Evolutionary conservation across 2,888 invertebrate species (phyloP).

Genomic region (Morpho achilles): DNA sequence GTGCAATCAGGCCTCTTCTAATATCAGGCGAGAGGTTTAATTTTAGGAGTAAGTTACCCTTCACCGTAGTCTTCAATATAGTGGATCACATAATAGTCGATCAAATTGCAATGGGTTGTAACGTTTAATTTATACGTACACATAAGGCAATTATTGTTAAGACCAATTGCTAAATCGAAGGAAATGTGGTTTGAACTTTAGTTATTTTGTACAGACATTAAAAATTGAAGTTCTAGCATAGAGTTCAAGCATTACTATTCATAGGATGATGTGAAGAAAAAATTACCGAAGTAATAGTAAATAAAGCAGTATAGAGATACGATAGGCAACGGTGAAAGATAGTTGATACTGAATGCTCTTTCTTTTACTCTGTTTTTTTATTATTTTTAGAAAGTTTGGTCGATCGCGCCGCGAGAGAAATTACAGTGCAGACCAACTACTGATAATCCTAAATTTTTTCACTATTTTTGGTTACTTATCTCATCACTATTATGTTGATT

Average conservation of each 20-base stretch:
- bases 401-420: slow-evolving; percentile 71
- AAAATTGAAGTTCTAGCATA: background rate
- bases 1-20: slow-evolving; percentile 67
- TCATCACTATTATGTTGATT: slow-evolving; percentile 34
- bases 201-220: no score
- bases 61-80: slow-evolving; percentile 37
- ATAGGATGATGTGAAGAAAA: slow-evolving; percentile 34
- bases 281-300: slow-evolving; percentile 34
- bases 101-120: slow-evolving; percentile 4
- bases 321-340: slow-evolving; percentile 74
- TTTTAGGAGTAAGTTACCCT: slow-evolving; percentile 62
- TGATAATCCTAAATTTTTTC: slow-evolving; percentile 62
- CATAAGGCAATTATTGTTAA: background rate
- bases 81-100: slow-evolving; percentile 10
- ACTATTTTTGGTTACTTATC: slow-evolving; percentile 60
- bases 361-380: slow-evolving; percentile 68
- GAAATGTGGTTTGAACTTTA: no score
- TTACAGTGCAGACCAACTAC: slow-evolving; percentile 59
- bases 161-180: slow-evolving; percentile 1
- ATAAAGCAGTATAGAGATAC: slow-evolving; percentile 40
- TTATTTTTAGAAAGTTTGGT: slow-evolving; percentile 76
- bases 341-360: slow-evolving; percentile 65
- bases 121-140: background rate
- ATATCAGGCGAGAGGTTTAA: slow-evolving; percentile 64
- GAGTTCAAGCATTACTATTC: slow-evolving; percentile 17